phyloP scores from a whole-genome alignment of 2,888 invertebrate species.

The Falcaria lacertinaria region DNA sequence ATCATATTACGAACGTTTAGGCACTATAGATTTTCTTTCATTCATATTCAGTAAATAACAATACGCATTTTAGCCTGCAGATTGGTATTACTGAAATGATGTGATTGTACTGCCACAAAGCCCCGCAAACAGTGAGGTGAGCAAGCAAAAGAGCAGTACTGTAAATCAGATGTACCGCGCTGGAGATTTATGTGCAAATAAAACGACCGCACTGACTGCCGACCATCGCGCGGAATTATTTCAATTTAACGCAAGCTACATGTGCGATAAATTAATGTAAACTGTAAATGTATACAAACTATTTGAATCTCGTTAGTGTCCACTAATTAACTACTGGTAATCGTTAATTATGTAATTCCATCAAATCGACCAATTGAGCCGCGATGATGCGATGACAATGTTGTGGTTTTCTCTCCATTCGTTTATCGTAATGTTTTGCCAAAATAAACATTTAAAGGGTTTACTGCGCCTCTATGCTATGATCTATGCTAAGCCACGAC shows the following conservation, averaged over 20 bases:
- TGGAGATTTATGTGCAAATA: conserved; percentile 64
- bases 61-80: too few relatives aligned
- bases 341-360: conserved; percentile 29
- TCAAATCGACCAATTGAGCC: conserved; percentile 11
- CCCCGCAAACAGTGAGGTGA: conserved; percentile 48
- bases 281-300: conserved; percentile 30
- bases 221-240: conserved; percentile 58
- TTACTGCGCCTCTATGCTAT: conserved; percentile 18
- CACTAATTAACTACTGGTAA: conserved; percentile 47
- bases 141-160: conserved; percentile 55
- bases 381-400: background rate
- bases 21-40: too few relatives aligned
- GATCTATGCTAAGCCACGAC: too few relatives aligned
- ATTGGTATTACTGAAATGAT: conserved; percentile 27
- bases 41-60: too few relatives aligned
- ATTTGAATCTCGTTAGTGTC: conserved; percentile 40
- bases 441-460: conserved; percentile 24
- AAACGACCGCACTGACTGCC: conserved; percentile 53
- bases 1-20: too few relatives aligned
- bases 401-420: background rate
- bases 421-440: background rate
- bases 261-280: conserved; percentile 49
- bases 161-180: conserved; percentile 65
- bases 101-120: conserved; percentile 43
- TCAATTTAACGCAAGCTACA: conserved; percentile 63